Evolutionary conservation across 2,888 invertebrate genomes (phyloP).

Genomic region (Bembecia ichneumoniformis): DNA sequence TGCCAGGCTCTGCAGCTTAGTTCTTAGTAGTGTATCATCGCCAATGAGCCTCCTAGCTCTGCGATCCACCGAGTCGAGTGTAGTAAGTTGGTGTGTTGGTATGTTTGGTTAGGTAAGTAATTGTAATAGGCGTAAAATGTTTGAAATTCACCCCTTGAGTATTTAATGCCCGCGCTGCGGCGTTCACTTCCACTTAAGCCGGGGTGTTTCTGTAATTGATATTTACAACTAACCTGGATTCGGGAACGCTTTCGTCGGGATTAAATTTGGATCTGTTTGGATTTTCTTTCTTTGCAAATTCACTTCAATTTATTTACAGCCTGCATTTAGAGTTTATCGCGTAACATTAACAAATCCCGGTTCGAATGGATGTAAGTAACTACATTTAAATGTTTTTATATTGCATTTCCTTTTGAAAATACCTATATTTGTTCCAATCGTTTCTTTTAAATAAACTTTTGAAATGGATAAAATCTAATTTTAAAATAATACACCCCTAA

Average conservation of each 20-base stretch:
- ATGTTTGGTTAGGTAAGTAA: not conserved
- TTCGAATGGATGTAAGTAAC: not conserved
- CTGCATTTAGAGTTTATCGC: conserved; percentile 11
- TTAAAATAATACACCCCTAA: no score
- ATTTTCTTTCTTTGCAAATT: conserved; percentile 52
- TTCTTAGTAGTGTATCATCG: no score
- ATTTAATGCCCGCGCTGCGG: not conserved
- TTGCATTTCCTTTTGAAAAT: no score
- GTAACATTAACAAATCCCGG: not conserved
- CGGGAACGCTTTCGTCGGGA: conserved; percentile 50
- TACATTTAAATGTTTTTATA: no score
- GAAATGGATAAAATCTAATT: no score
- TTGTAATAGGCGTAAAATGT: not conserved
- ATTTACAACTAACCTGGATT: conserved; percentile 71
- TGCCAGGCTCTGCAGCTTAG: no score
- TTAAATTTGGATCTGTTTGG: conserved; percentile 62
- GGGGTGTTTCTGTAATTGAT: conserved; percentile 67
- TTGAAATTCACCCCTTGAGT: conserved; percentile 26
- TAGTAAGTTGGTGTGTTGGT: no score
- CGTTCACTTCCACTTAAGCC: conserved; percentile 36
- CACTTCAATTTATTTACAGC: conserved; percentile 60
- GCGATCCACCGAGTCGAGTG: no score
- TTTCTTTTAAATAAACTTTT: no score
- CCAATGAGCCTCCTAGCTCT: no score
- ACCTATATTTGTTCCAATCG: no score